Conservation (phyloP, 2,888 invertebrate species). For the Acanthococcus lagerstroemiae region DNA sequence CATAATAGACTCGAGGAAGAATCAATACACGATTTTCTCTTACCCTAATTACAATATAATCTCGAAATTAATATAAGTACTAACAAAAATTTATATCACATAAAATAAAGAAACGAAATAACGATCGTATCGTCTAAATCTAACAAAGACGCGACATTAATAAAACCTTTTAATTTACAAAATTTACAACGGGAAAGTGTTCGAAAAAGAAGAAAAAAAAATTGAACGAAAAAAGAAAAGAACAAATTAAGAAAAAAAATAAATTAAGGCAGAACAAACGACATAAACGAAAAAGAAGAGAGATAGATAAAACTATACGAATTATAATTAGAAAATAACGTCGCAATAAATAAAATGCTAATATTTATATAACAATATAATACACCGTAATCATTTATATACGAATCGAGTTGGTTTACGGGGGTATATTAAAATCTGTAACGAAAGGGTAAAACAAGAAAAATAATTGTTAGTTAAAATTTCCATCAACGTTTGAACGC, state of each 20-base stretch:
- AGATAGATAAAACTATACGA: constrained; percentile 9
- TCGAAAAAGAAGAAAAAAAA: background rate
- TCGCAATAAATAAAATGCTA: constrained; percentile 23
- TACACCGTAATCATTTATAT: constrained; percentile 1
- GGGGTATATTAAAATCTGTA: background rate
- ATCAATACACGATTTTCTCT: constrained; percentile 3
- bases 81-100: constrained; percentile 29
- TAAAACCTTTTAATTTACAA: constrained; percentile 21
- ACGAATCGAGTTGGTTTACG: constrained; percentile 1
- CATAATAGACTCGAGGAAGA: constrained; percentile 13
- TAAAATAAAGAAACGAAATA: constrained; percentile 26
- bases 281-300: constrained; percentile 4
- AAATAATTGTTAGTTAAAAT: too few species aligned
- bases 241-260: constrained; percentile 3
- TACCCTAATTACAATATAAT: constrained; percentile 5
- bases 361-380: constrained; percentile 19
- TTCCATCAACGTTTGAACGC: too few species aligned
- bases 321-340: constrained; percentile 23
- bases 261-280: constrained; percentile 26
- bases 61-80: constrained; percentile 13
- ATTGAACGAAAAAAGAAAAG: background rate
- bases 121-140: constrained; percentile 24
- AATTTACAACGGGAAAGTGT: constrained; percentile 18
- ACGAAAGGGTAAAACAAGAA: too few species aligned
- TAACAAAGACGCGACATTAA: constrained; percentile 26